Base-by-base conservation (phyloP, 2,888 invertebrate species). In the Camptogramma bilineatum region DNA sequence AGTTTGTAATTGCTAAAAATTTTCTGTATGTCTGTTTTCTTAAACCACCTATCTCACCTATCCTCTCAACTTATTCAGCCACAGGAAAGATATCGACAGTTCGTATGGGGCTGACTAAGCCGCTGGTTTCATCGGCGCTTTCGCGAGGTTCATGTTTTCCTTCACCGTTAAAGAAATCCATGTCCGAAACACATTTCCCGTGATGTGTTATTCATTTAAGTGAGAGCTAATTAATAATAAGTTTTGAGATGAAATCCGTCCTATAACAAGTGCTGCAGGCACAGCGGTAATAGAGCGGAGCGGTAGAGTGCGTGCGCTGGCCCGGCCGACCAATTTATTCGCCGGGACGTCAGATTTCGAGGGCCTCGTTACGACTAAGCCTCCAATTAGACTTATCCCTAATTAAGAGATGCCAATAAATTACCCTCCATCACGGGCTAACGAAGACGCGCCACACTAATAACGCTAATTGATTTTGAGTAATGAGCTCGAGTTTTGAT, bases 351-450 rank as follows among this genome's bases (percentile, higher is more conserved):
- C 93, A 93, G 92, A 92, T 93, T 92, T 93, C 89, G 90, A 93
- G 93, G 86, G 93, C 87, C 93, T 93, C 93, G 93, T 93, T 93
- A 93, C 92, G 87, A 90, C 92, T 93, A 93, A 93, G 93, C 93
- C 93, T 90, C 93, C 93, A 93, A 93, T 93, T 93, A 93, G 93
- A 93, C 93, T 93, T 93, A 93, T 93, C 93, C 93, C 93, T 93
- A 93, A 93, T 93, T 93, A 93, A 93, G 93, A 93, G 93, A 93
- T 93, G 93, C 93, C 93, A 92, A 93, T 93, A 93, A 93, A 93
- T 93, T 93, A 93, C 93, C 93, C 93, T 93, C 93, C 93, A 93
- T 93, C 93, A 93, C 89, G 89, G 91, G 82, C 91, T 93, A 92
- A 92, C 92, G 93, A 93, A 93, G 93, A 93, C 92, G 92, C 88